phyloP scores from a whole-genome alignment of 2,888 invertebrate species.

The Ophraella communa region DNA sequence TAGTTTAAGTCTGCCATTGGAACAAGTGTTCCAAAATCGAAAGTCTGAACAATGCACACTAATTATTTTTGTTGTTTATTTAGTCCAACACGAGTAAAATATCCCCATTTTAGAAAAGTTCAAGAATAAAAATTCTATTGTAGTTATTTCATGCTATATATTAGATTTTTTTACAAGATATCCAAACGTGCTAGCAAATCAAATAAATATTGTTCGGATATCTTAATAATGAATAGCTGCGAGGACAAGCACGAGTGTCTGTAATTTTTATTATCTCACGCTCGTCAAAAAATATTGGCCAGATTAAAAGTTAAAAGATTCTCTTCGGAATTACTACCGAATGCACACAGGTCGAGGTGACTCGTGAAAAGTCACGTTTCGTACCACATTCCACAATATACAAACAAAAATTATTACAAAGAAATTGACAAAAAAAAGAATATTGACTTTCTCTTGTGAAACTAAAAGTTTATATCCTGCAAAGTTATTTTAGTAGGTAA shows the following conservation, averaged over 20 bases:
- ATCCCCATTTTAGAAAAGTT: too few species aligned
- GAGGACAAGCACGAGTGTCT: neutral
- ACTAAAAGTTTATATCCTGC: too few species aligned
- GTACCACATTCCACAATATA: neutral
- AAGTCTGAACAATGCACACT: too few species aligned
- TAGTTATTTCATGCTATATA: too few species aligned
- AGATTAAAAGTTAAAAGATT: neutral
- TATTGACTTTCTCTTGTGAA: conserved; percentile 11
- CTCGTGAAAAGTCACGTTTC: neutral
- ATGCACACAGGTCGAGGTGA: neutral
- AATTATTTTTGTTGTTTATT: too few species aligned
- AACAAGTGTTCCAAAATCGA: too few species aligned
- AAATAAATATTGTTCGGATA: neutral
- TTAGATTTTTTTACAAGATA: neutral
- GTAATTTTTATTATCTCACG: neutral
- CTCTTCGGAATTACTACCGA: neutral
- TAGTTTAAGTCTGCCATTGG: too few species aligned
- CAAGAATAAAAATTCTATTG: too few species aligned
- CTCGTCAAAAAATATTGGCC: neutral
- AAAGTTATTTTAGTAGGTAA: too few species aligned
- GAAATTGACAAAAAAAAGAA: conserved; percentile 10
- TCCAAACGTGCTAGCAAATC: neutral
- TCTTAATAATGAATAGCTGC: neutral
- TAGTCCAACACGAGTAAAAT: too few species aligned
- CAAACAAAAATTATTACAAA: neutral